phyloP scores from a whole-genome alignment of 2,888 invertebrate species.

The Lacanobia oleracea region DNA sequence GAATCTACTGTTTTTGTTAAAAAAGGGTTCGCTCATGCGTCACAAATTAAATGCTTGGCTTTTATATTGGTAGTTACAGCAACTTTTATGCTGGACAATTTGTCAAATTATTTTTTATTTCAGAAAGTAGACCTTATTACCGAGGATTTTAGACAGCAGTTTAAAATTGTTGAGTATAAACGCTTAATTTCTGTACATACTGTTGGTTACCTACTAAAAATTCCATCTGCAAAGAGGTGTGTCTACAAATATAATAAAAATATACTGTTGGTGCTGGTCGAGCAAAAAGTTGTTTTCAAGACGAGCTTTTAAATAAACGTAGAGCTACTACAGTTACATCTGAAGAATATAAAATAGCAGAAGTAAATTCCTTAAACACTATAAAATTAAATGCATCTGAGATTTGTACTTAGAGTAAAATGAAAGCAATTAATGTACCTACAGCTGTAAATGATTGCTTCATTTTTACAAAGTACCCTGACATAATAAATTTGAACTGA shows the following conservation, averaged over 20 bases:
- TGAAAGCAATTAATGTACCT: background rate
- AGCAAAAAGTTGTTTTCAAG: slow-evolving; percentile 21
- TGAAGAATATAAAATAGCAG: slow-evolving; percentile 25
- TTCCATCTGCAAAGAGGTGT: slow-evolving; percentile 1
- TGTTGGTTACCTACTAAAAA: background rate
- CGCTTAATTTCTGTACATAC: background rate
- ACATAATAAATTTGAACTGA: background rate
- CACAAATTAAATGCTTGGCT: background rate
- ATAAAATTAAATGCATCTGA: slow-evolving; percentile 53
- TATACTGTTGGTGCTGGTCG: background rate
- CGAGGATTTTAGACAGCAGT: background rate
- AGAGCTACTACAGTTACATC: slow-evolving; percentile 14
- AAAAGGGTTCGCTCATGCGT: background rate
- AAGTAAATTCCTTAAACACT: slow-evolving; percentile 28
- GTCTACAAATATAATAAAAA: slow-evolving; percentile 41
- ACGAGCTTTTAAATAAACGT: slow-evolving; percentile 40
- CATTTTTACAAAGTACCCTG: too few species aligned
- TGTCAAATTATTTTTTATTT: background rate
- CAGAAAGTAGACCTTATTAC: background rate
- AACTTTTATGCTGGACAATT: background rate
- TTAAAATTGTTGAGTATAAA: too few species aligned
- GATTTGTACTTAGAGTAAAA: slow-evolving; percentile 8
- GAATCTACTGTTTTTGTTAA: background rate
- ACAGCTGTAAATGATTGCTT: background rate
- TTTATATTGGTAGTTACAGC: background rate